A percentile compares a stretch with the other conserved stretches of the same genome.
Conservation (phyloP, 2,113 vertebrate genomes). For the Odontesthes bonariensis region DNA sequence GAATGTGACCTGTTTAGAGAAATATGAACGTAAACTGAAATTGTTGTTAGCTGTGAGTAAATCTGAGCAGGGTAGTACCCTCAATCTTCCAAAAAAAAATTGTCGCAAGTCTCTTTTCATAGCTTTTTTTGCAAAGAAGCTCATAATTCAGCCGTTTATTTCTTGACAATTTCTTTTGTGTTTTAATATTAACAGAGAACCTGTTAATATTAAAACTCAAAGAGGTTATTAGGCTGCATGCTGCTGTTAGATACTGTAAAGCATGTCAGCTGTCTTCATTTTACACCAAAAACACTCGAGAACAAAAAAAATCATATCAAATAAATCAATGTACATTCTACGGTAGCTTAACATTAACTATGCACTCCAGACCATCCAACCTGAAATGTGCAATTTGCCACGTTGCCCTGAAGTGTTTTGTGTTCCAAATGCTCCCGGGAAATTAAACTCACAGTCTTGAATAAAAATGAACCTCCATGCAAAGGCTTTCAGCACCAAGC, state of each 20-base stretch:
- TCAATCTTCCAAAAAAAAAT: too few species aligned
- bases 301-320: conserved; percentile 35
- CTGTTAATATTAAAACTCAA: too few species aligned
- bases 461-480: conserved; percentile 15
- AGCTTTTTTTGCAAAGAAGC: neutral
- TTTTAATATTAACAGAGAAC: too few species aligned
- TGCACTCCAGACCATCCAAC: conserved; percentile 52
- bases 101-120: too few species aligned
- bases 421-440: conserved; percentile 47
- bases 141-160: too few species aligned
- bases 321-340: conserved; percentile 22
- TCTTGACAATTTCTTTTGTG: too few species aligned
- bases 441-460: conserved; percentile 8
- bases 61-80: neutral
- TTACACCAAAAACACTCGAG: conserved; percentile 33
- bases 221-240: too few species aligned
- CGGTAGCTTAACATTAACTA: conserved; percentile 37
- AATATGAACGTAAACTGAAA: neutral
- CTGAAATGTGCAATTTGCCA: conserved; percentile 59
- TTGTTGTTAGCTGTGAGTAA: neutral
- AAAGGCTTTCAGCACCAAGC: neutral
- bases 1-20: neutral
- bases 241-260: too few species aligned
- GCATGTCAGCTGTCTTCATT: conserved; percentile 21
- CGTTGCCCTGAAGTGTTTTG: conserved; percentile 31